These are phyloP conservation scores for Eretmocerus hayati DNA, from an alignment of 2,888 invertebrate species.

Conservation along the genomic window DNA sequence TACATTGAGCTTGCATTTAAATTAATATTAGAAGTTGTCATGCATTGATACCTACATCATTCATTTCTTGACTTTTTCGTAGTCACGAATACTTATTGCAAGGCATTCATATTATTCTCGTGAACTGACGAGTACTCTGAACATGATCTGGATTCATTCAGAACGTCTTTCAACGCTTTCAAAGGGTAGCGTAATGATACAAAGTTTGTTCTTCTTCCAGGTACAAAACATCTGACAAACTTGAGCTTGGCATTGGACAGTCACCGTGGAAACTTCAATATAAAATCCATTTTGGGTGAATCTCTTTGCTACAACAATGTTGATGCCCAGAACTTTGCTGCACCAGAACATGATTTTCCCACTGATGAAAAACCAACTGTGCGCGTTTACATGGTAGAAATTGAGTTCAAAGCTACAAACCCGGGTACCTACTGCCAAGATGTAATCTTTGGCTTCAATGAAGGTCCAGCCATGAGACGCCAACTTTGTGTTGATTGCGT, in stretches of 20 bases:
- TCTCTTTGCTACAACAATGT: not conserved
- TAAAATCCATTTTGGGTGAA: constrained; percentile 29
- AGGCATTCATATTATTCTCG: no score
- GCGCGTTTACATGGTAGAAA: constrained; percentile 3
- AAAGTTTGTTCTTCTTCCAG: constrained; percentile 14
- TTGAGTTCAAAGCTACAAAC: constrained; percentile 5
- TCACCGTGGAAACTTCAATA: constrained; percentile 31
- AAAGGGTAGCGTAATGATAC: not conserved
- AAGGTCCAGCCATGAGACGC: constrained; percentile 57
- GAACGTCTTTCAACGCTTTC: no score
- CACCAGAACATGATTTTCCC: not conserved
- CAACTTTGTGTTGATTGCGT: constrained; percentile 71
- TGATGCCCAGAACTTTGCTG: constrained; percentile 3
- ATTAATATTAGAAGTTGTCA: no score
- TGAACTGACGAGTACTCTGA: no score
- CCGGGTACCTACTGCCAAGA: constrained; percentile 69
- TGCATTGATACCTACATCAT: no score
- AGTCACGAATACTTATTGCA: no score
- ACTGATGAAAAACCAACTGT: not conserved
- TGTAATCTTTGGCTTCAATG: constrained; percentile 68
- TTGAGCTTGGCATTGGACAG: constrained; percentile 31
- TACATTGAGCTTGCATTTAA: no score
- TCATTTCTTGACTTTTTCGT: no score
- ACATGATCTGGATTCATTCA: no score
- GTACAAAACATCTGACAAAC: constrained; percentile 28